Base-by-base conservation (phyloP, 2,888 invertebrate species). In the Rhyacophila evoluta region DNA sequence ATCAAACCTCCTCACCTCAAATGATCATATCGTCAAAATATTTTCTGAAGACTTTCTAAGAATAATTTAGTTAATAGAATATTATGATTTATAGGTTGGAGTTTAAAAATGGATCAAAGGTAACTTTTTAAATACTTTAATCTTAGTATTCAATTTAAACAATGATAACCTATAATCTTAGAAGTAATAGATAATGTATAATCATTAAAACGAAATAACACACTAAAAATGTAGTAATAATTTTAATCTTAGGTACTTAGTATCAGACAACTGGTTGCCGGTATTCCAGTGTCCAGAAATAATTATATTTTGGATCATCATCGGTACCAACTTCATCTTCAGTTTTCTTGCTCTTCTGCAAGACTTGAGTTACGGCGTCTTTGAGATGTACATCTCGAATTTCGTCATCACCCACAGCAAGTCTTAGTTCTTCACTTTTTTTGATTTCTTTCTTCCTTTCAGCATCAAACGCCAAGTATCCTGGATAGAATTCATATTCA, bases 231-330 rank as follows among this genome's bases (percentile, higher is more conserved):
- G 29, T 55, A 55, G 19, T 1, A 25, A 33, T 19, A 55, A 19
- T 55, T 55, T 55, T 55, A 19, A 55, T 19, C 55, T 55, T 8
- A 55, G 55, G 55, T 55, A 55, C 55, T 19, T 41, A 73, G 8
- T 74, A 67, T 19, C 11, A 25, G 6, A 69, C 25, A 10, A 69
- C 11, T 12, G 90, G 89, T 84, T 88, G 87, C 75, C 87, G 88
- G 84, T 91, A 91, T 84, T 91, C 89, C 41, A 91, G 84, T 11
- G 89, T 88, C 91, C 91, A 91, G 85, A 88, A 87, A 82, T 90
- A 90, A 37, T 87, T 88, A 77, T 90, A 89, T 41, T 88, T 87
- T 4, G 88, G 87, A 83, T 90, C 89, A 3, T 86, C 86, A 80
- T 88, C 87, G 81, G 87, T 86, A 75, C 86, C 87, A 11, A 88